Evolutionary conservation across 2,888 invertebrate genomes (phyloP), one percentile per base, ranked within the genome.

Genomic region (Himalopsyche kuldschensis): DNA sequence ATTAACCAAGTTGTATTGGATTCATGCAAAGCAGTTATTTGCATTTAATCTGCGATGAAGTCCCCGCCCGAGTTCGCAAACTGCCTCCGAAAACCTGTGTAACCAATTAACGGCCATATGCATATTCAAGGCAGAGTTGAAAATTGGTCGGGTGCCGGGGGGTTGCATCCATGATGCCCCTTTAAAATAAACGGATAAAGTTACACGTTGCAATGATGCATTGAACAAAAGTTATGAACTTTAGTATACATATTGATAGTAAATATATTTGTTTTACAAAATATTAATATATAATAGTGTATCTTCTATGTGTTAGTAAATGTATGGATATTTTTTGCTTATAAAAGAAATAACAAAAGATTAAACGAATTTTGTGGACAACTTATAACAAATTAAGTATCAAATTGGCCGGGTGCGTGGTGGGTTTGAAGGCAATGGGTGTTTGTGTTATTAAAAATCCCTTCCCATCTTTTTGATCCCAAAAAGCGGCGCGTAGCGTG

Each of bases 121-220:
- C 81, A 84, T 84, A 84, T 84, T 78, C 84, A 84, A 85, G 84
- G 84, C 84, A 86, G 86, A 76, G 84, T 31, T 11, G 55, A 20
- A 55, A 55, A 55, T 55, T 55, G 55, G 55, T 55, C 55, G 24
- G 1, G 77, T 6, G 15, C 24, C n/a, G 35, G 17, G 41, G n/a
- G 20, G 15, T 27, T 24, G 20, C 24, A 35, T 31, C 77, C n/a
- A 35, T 24, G 32, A 35, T 35, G 35, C 24, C 31, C 8, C 32
- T 55, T n/a, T n/a, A 20, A 55, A 55, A n/a, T 48, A 48, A 48
- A 55, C 55, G 20, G 55, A 55, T 5, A 20, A 55, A 55, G 20
- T 55, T 55, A 5, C 55, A 55, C 20, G 10, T 55, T 55, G 55
- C 55, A 20, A 55, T 55, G 24, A 20, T 55, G 2, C n/a, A 2